phyloP scores from a whole-genome alignment of 2,113 vertebrate genomes.

The Nesoenas mayeri region DNA sequence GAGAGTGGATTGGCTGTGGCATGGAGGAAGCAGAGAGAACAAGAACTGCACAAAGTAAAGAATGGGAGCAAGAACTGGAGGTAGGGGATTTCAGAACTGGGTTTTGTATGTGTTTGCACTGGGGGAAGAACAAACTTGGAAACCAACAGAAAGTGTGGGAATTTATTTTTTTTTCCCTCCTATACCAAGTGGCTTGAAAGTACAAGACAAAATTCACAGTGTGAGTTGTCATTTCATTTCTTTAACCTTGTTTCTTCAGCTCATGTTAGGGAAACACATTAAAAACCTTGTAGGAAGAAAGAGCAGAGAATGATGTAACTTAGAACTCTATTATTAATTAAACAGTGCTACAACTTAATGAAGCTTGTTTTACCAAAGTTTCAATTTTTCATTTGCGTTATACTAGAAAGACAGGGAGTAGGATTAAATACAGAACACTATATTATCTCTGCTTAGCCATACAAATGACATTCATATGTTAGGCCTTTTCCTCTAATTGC shows the following conservation, averaged over 20 bases:
- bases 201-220: neutral
- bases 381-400: constrained; percentile 60
- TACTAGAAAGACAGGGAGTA: neutral
- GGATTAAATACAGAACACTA: constrained; percentile 49
- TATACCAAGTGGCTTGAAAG: neutral
- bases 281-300: neutral
- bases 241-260: neutral
- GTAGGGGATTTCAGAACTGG: neutral
- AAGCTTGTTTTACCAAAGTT: constrained; percentile 52
- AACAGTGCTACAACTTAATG: constrained; percentile 36
- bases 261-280: neutral
- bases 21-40: neutral
- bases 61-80: neutral
- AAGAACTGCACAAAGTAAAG: neutral
- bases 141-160: neutral
- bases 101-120: neutral
- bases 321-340: constrained; percentile 39
- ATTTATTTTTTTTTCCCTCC: neutral
- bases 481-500: constrained; percentile 47
- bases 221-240: neutral
- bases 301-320: neutral
- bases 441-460: constrained; percentile 48
- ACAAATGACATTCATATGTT: constrained; percentile 54
- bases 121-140: neutral
- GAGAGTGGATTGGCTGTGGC: neutral